phyloP scores from a whole-genome alignment of 2,888 invertebrate species.

The Sclerodermus sp. region DNA sequence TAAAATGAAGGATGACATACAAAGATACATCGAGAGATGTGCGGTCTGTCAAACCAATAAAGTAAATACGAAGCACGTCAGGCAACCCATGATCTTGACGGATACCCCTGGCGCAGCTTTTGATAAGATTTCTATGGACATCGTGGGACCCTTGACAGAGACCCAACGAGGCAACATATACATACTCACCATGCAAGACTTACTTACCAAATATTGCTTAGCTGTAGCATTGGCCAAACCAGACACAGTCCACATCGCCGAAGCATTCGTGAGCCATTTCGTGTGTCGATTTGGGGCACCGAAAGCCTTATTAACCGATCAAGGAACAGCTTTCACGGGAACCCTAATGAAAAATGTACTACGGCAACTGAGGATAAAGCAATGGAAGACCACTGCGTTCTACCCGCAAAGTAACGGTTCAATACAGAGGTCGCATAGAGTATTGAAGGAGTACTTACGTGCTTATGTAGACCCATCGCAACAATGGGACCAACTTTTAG shows the following conservation, averaged over 20 bases:
- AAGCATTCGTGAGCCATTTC: constrained; percentile 11
- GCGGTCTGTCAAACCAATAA: constrained; percentile 8
- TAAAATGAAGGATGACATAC: constrained; percentile 15
- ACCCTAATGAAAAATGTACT: constrained; percentile 9
- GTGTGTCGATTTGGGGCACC: constrained; percentile 18
- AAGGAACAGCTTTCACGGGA: constrained; percentile 14
- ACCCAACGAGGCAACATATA: constrained; percentile 21
- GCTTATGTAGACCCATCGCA: constrained; percentile 1
- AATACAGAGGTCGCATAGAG: constrained; percentile 10
- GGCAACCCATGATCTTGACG: constrained; percentile 9
- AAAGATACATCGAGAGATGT: constrained; percentile 3
- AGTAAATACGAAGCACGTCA: constrained; percentile 5
- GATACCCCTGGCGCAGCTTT: constrained; percentile 10
- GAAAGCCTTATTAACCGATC: constrained; percentile 11
- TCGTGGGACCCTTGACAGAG: constrained; percentile 15
- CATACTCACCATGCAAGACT: constrained; percentile 12
- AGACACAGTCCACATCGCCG: constrained; percentile 16
- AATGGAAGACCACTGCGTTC: constrained; percentile 12
- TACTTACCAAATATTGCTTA: constrained; percentile 10
- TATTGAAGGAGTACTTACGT: constrained; percentile 9
- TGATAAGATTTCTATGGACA: constrained; percentile 11
- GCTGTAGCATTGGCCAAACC: constrained; percentile 8
- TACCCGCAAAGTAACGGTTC: constrained; percentile 17
- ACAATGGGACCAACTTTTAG: constrained; percentile 10
- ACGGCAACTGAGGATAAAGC: constrained; percentile 11